Evolutionary conservation across 2,797 vertebrate species (phyloP), one percentile per base, ranked within the genome.

Genomic region (Cryptoprocta ferox): DNA sequence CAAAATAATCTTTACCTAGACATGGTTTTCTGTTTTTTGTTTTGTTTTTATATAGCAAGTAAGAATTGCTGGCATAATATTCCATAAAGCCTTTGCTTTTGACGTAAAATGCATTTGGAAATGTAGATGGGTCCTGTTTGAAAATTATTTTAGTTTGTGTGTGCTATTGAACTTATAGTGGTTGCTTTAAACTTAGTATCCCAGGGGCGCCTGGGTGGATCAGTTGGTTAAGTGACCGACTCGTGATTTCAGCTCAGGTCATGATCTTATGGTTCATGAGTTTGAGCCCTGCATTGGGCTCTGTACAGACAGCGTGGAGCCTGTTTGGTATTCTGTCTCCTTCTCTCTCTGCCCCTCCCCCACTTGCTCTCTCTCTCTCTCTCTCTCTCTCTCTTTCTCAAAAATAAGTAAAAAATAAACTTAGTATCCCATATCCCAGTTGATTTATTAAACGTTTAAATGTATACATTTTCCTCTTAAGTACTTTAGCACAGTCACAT

Each of bases 401-500:
- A 53, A 53, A 53, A 53, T 18, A 48, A 48, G 12, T 48, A 53
- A 53, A 53, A 53, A 53, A 53, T 73, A 61, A 73, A 61, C 14
- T 42, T 71, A 93, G 26, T 45, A 32, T 80, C 13, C 9, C 42
- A 18, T 71, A 39, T 80, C 39, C 28, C 65, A 61, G 30, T 61
- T 87, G 75, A 81, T 37, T 88, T 71, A 88, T 71, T 94, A 71
- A 71, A 50, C n/a, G 48, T 87, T 61, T 26, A 93, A 59, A 70
- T 93, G 68, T 70, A 70, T 80, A 50, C 3, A 48, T 87, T 42
- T 83, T 83, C 89, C 21, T 76, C 32, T 75, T 75, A 37, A 65
- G 50, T 65, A 50, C 16, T 91, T 37, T 1, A 73, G 48, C 39
- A 61, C 2, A 15, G 18, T 53, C 56, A 59, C 28, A 19, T 71